A percentile compares a stretch with the other conserved stretches of the same genome.
Conservation (phyloP, 2,113 vertebrate species). For the Ochotona princeps region DNA sequence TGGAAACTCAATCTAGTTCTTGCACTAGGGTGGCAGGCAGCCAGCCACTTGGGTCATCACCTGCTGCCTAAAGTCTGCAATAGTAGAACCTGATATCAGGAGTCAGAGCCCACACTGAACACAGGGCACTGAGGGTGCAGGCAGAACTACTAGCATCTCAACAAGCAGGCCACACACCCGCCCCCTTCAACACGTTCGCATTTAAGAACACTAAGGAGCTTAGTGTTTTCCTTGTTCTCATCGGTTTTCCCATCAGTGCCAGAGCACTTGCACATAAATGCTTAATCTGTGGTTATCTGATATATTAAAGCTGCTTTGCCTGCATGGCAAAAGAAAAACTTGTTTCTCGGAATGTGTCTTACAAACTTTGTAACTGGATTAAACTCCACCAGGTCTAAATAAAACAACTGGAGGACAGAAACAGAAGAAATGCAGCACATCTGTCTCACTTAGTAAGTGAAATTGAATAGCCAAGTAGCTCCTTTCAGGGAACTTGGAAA, state of each 20-base stretch:
- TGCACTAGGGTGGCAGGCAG: no score
- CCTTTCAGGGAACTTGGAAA: constrained; percentile 82
- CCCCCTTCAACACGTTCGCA: no score
- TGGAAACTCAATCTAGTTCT: no score
- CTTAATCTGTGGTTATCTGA: background rate
- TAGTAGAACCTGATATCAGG: no score
- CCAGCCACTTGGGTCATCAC: no score
- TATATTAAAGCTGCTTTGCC: background rate
- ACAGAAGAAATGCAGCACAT: constrained; percentile 79
- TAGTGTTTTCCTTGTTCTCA: background rate
- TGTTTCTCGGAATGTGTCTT: background rate
- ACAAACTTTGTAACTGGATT: constrained; percentile 13
- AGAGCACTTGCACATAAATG: constrained; percentile 13
- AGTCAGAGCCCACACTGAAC: no score
- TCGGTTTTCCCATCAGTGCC: background rate
- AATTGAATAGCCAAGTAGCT: constrained; percentile 75
- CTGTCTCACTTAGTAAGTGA: constrained; percentile 79
- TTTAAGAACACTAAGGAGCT: constrained; percentile 24
- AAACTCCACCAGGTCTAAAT: background rate
- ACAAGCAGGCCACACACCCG: no score
- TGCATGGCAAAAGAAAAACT: background rate
- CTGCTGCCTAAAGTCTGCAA: no score
- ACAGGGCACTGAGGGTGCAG: no score
- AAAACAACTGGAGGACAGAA: constrained; percentile 61
- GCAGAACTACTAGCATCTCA: no score